A percentile compares a stretch with the other conserved stretches of the same genome.
Conservation (phyloP, 1,140 invertebrate species). For the Danaus melanippus region DNA sequence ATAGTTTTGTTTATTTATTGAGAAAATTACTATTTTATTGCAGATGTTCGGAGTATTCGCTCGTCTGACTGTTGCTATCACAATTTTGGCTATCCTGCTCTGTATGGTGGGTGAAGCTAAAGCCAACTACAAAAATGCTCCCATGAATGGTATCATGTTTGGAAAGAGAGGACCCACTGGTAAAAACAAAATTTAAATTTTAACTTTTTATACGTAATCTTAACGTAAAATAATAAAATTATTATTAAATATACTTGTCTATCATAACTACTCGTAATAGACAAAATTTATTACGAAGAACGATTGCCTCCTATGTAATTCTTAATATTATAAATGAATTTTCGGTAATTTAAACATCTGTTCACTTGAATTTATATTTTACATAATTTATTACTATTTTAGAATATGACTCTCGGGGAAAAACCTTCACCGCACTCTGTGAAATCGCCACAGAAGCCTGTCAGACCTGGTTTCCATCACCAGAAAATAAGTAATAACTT, state of each 20-base stretch:
- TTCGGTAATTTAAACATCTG: too few species aligned
- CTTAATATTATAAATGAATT: too few species aligned
- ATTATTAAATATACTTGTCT: not conserved
- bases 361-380: not conserved
- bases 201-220: not conserved
- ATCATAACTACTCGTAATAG: too few species aligned
- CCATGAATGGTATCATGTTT: conserved; percentile 94
- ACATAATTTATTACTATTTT: conserved; percentile 31
- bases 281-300: too few species aligned
- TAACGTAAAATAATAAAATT: conserved; percentile 2
- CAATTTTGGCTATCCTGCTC: conserved; percentile 42
- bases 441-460: conserved; percentile 86
- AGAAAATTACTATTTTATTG: conserved; percentile 14
- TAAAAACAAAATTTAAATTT: conserved; percentile 30
- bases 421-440: conserved; percentile 82
- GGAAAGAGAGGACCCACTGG: conserved; percentile 81
- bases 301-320: too few species aligned
- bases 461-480: conserved; percentile 79
- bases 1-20: conserved; percentile 7
- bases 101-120: conserved; percentile 60
- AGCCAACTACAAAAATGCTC: conserved; percentile 87
- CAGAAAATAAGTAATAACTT: conserved; percentile 59
- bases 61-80: conserved; percentile 37
- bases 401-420: conserved; percentile 81
- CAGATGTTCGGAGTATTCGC: conserved; percentile 48